Evolutionary conservation across 2,888 invertebrate species (phyloP).

Genomic region (Callyntrura guangdongensis): DNA sequence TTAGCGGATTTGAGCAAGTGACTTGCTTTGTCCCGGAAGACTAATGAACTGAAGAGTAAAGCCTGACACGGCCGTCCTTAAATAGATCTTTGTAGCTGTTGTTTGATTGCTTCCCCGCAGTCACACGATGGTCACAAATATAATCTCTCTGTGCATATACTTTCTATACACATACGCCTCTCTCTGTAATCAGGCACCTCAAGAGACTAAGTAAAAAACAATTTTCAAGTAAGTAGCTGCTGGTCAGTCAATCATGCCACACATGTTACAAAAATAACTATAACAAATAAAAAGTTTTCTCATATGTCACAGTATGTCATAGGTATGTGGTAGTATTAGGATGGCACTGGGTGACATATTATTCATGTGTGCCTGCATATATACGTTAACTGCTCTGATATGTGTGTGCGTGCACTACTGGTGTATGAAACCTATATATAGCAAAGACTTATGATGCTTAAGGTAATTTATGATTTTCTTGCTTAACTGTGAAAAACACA

Average conservation of each 20-base stretch:
- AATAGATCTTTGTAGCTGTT: conserved; percentile 63
- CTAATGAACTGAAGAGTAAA: conserved; percentile 73
- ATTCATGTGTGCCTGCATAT: background rate
- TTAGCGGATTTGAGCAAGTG: conserved; percentile 7
- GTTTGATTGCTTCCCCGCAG: background rate
- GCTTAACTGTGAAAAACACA: conserved; percentile 48
- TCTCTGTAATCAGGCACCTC: conserved; percentile 27
- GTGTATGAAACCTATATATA: background rate
- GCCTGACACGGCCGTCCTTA: conserved; percentile 62
- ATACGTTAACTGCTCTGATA: background rate
- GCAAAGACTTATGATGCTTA: conserved; percentile 16
- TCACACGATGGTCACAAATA: conserved; percentile 9
- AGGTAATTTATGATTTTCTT: conserved; percentile 33
- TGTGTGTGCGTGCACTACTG: background rate
- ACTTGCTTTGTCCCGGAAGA: conserved; percentile 76
- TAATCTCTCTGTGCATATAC: background rate
- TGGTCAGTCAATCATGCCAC: conserved; percentile 53
- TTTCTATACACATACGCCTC: background rate
- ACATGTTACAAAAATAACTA: conserved; percentile 34
- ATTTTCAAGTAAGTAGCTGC: conserved; percentile 44
- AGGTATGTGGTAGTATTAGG: conserved; percentile 3
- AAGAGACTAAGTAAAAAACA: conserved; percentile 53
- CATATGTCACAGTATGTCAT: conserved; percentile 40
- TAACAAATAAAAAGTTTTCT: background rate
- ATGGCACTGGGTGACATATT: background rate